Evolutionary conservation across 2,113 vertebrate genomes (phyloP).

Genomic region (Percopsis transmontana): DNA sequence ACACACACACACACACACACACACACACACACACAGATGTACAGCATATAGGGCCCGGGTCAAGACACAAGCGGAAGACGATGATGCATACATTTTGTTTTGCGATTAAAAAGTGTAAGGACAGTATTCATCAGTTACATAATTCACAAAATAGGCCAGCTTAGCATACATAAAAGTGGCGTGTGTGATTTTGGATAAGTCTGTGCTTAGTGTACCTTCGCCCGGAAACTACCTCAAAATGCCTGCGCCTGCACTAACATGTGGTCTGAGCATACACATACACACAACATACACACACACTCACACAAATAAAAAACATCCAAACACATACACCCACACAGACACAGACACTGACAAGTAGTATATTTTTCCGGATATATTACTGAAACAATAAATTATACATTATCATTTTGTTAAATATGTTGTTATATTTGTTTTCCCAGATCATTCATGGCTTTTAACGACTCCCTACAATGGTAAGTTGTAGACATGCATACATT

Average conservation of each 20-base stretch:
- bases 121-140: too few species aligned
- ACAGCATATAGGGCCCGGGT: too few species aligned
- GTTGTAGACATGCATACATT: slow-evolving; percentile 26
- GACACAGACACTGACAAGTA: not conserved
- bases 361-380: not conserved
- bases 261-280: not conserved
- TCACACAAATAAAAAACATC: not conserved
- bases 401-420: slow-evolving; percentile 17
- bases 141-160: too few species aligned
- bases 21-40: not conserved
- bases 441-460: slow-evolving; percentile 48
- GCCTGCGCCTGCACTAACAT: too few species aligned
- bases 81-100: too few species aligned
- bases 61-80: too few species aligned
- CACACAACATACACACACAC: not conserved
- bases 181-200: too few species aligned
- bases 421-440: slow-evolving; percentile 30
- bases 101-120: too few species aligned
- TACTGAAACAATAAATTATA: not conserved
- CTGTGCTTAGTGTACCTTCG: too few species aligned
- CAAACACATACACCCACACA: not conserved
- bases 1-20: not conserved
- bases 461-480: slow-evolving; percentile 61
- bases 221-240: too few species aligned
- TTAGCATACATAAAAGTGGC: too few species aligned